Conservation (phyloP, 2,113 vertebrate species). For the Peromyscus californicus region DNA sequence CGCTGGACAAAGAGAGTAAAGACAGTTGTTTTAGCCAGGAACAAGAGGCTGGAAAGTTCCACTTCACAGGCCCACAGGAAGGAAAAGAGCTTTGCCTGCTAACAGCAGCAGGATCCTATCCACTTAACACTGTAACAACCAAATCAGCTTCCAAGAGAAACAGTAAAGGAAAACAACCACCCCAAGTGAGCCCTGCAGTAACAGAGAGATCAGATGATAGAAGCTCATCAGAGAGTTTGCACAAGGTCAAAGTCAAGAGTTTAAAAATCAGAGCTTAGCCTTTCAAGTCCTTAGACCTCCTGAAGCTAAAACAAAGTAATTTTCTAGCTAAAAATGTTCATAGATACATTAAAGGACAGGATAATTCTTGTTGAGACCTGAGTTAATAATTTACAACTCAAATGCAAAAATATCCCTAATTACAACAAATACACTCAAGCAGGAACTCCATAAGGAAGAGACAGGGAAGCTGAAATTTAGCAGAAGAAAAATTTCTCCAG, state of each 20-base stretch:
- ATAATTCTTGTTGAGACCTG: neutral
- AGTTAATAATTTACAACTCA: conserved; percentile 1
- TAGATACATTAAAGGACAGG: neutral
- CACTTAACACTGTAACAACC: neutral
- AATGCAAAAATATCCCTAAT: conserved; percentile 33
- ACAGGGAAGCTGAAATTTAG: neutral
- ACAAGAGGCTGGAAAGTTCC: neutral
- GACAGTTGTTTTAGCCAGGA: neutral
- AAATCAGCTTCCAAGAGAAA: conserved; percentile 33
- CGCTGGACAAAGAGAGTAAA: neutral
- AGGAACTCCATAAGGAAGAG: conserved; percentile 18
- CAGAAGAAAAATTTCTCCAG: neutral
- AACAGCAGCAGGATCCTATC: neutral
- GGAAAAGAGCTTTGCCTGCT: neutral
- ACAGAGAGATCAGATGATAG: neutral
- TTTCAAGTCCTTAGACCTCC: neutral
- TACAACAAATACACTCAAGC: neutral
- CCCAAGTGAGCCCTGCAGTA: neutral
- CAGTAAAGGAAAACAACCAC: neutral
- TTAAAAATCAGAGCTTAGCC: neutral
- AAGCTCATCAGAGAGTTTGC: neutral
- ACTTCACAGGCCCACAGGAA: neutral
- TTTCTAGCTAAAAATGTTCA: conserved; percentile 9
- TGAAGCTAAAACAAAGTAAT: conserved; percentile 30
- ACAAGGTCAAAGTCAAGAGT: neutral